Conservation (phyloP, 2,113 vertebrate species). For the Crypturellus undulatus region DNA sequence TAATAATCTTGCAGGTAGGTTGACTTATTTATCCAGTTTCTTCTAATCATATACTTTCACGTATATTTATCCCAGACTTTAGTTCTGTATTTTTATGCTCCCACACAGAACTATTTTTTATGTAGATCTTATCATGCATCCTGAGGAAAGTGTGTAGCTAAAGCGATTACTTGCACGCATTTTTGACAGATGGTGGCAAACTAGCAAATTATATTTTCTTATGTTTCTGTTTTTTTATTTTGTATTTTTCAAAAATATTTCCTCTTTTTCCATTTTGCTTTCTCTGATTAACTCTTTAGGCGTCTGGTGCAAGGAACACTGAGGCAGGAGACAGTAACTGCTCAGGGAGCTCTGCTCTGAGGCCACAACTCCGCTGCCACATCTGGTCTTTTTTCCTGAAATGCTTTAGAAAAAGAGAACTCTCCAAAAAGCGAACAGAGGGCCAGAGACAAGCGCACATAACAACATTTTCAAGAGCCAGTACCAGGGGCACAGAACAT, state of each 20-base stretch:
- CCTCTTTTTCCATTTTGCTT: not conserved
- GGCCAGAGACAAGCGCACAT: not conserved
- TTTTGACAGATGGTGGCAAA: not conserved
- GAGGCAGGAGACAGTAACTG: not conserved
- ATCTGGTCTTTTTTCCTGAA: not conserved
- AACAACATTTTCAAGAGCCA: not conserved
- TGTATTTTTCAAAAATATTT: not conserved
- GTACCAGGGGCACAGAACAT: not conserved
- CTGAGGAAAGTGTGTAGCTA: not conserved
- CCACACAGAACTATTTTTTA: not conserved
- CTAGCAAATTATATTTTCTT: not conserved
- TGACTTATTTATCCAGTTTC: not conserved
- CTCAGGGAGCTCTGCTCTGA: not conserved
- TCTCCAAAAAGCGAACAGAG: not conserved
- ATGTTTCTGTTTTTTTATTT: not conserved
- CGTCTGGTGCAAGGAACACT: not conserved
- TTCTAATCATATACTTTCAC: not conserved
- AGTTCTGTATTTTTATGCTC: not conserved
- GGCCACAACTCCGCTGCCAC: not conserved
- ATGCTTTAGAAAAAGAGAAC: not conserved
- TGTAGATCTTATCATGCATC: not conserved
- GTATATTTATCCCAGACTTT: not conserved
- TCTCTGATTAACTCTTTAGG: not conserved
- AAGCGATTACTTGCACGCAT: not conserved
- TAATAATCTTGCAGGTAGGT: not conserved